These are phyloP conservation scores for Stenodera caucasica DNA, from an alignment of 2,888 invertebrate genomes.

Conservation along the genomic window DNA sequence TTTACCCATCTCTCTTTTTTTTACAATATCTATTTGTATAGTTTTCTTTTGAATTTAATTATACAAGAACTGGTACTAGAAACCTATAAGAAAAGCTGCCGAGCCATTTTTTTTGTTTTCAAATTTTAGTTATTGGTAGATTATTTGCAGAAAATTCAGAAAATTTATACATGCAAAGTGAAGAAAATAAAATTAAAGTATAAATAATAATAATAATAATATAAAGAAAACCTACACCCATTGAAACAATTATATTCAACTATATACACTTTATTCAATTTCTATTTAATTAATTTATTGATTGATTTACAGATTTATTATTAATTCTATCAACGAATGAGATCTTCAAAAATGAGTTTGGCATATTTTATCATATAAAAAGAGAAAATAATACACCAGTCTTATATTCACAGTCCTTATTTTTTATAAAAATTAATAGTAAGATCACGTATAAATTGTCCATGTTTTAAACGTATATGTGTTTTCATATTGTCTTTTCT, in stretches of 20 bases:
- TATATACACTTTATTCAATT: conserved; percentile 1
- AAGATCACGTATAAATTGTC: conserved; percentile 8
- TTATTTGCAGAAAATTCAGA: conserved; percentile 45
- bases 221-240: conserved; percentile 34
- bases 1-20: conserved; percentile 1
- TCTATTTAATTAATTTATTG: background rate
- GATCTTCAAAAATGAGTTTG: no score
- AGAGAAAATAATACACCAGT: no score
- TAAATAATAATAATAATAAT: conserved; percentile 11
- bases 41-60: background rate
- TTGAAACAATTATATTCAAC: conserved; percentile 10
- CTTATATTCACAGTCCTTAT: no score
- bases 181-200: conserved; percentile 30
- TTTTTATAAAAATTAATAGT: background rate
- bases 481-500: conserved; percentile 69
- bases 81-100: conserved; percentile 40
- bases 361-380: no score
- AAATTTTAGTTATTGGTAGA: conserved; percentile 40
- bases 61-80: conserved; percentile 28
- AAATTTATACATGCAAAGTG: conserved; percentile 40
- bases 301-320: no score
- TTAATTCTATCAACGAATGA: no score
- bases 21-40: background rate
- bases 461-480: conserved; percentile 67
- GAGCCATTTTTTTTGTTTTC: conserved; percentile 43